Conservation (phyloP, 2,888 invertebrate genomes). For the Deilephila elpenor region DNA sequence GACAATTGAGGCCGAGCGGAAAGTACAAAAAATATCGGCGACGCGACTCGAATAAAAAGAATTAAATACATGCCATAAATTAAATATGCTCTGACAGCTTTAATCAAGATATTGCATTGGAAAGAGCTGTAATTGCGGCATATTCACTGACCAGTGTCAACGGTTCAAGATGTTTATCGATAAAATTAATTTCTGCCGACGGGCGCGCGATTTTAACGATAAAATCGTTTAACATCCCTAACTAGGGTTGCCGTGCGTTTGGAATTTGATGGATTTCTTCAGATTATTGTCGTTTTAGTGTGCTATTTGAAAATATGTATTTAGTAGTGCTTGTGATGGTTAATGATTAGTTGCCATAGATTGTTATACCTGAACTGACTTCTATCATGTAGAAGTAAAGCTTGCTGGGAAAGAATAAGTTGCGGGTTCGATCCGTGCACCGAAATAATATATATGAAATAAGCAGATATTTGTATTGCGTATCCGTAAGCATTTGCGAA, state of each 20-base stretch:
- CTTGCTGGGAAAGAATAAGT: no score
- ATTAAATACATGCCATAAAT: constrained; percentile 23
- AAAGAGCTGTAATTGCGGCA: constrained; percentile 27
- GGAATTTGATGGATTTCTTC: neutral
- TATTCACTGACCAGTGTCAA: constrained; percentile 26
- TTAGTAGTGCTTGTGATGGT: no score
- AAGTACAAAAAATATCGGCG: neutral
- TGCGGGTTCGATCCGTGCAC: no score
- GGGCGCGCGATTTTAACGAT: constrained; percentile 24
- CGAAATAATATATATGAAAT: no score
- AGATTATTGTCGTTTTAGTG: neutral
- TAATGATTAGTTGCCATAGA: neutral
- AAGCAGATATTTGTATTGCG: no score
- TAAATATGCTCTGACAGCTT: constrained; percentile 24
- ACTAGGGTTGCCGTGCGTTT: neutral
- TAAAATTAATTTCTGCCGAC: constrained; percentile 25
- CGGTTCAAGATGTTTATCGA: constrained; percentile 27
- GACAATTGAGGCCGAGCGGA: constrained; percentile 14
- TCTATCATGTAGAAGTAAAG: no score
- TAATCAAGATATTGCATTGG: constrained; percentile 27
- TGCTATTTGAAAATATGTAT: neutral
- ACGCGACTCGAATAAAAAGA: constrained; percentile 10
- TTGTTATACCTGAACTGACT: no score
- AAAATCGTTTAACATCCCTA: constrained; percentile 28
- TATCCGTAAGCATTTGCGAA: no score